Evolutionary conservation across 1,140 invertebrate species (phyloP), one percentile per base, ranked within the genome.

Genomic region (Caenorhabditis brenneri): DNA sequence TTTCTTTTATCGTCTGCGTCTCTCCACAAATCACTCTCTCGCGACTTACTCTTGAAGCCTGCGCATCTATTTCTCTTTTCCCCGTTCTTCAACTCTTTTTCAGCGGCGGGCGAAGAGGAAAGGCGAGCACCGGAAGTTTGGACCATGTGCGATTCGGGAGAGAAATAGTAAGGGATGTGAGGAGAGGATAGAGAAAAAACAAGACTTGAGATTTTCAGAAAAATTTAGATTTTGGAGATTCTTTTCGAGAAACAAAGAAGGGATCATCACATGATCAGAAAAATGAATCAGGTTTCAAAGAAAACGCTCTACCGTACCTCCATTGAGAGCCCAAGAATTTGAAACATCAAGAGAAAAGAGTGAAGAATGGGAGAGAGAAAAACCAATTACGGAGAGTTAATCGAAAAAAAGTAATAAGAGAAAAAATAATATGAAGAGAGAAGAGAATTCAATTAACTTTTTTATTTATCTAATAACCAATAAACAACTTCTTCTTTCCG

Each of bases 101-200:
- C 58, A 36, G 60, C n/a, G 7, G 16, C 31, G 1, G 24, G 10
- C 24, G 27, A 9, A 3, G 60, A 65, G 31, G n/a, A n/a, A 24
- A n/a, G 4, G 22, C 4, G 65, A 74, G 65, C 65, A 74, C 65
- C 65, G 65, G 65, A 74, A 42, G 65, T 74, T 74, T 19, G 33
- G 65, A 74, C 19, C 19, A 46, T 16, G 3, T 33, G 29, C 24
- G 58, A 65, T 29, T 22, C 12, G 29, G 49, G n/a, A 51, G 15
- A 29, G 9, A 29, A 27, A 58, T 10, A 58, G 53, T 58, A 12
- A 29, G 22, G 24, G 58, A 65, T 16, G 24, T 15, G 1, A 19
- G 12, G 15, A 55, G 53, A 55, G 2, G 22, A 27, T 15, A 55
- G 53, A 55, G 53, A 55, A 55, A 42, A 42, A 42, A 42, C 39